Evolutionary conservation across 1,140 invertebrate genomes (phyloP).

Genomic region (Apolygus lucorum): DNA sequence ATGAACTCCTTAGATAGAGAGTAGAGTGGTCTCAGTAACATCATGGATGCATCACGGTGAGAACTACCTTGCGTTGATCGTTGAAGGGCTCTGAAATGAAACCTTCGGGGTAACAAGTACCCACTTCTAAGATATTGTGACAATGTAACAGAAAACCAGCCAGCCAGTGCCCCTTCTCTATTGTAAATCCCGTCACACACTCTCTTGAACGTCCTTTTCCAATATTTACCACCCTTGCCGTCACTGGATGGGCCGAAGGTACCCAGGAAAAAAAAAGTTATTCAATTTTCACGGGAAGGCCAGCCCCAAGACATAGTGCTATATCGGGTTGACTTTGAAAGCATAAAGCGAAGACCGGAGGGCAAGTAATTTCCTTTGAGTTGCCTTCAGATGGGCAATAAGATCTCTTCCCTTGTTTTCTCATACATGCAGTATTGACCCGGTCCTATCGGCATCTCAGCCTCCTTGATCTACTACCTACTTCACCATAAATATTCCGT

Average conservation of each 20-base stretch:
- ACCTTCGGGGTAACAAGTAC: no score
- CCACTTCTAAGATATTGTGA: no score
- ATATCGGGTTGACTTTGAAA: constrained; percentile 13
- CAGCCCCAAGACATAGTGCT: not conserved
- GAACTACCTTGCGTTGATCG: no score
- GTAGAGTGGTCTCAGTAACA: no score
- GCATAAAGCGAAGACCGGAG: constrained; percentile 14
- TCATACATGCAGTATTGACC: constrained; percentile 14
- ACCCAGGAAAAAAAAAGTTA: not conserved
- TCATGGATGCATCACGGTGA: no score
- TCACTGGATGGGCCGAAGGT: no score
- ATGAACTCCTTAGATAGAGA: no score
- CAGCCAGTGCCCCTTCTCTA: no score
- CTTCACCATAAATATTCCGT: not conserved
- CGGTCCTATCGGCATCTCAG: constrained; percentile 1
- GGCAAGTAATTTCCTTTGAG: constrained; percentile 16
- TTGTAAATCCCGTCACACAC: not conserved
- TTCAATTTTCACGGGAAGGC: constrained; percentile 4
- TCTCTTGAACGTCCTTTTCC: not conserved
- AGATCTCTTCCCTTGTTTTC: constrained; percentile 13
- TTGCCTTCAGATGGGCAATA: constrained; percentile 9
- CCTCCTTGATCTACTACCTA: constrained; percentile 11
- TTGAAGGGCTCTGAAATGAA: no score
- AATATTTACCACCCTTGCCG: constrained; percentile 12
- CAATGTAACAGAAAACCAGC: no score